Base-by-base conservation (phyloP, 2,113 vertebrate genomes). In the Corvus cornix region DNA sequence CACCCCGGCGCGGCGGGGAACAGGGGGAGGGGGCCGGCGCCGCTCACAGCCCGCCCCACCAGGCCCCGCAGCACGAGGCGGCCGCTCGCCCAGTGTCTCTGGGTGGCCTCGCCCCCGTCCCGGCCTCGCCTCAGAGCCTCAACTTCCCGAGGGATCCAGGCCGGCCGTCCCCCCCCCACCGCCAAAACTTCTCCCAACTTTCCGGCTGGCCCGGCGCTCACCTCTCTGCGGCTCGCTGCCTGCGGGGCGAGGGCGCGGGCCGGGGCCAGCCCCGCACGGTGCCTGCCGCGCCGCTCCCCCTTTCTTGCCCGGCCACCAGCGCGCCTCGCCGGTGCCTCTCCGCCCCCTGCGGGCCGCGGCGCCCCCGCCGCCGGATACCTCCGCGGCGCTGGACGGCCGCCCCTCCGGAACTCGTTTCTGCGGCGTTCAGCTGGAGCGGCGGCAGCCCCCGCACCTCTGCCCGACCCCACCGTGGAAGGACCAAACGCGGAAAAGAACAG, bases 321-420 rank as follows among this genome's bases (percentile, higher is more conserved):
- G 26, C 8, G 70, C 75, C 83, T 94, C 94, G 73, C 91, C 97
- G 85, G 14, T 35, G 77, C 85, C 89, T 75, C 96, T 87, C 98
- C 96, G 96, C 49, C 66, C n/a, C 66, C 33, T 17, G 48, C 37
- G 52, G 7, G 13, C 68, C 41, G 33, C 82, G 51, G 87, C 84
- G 94, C 95, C 92, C 93, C 52, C 94, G 44, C 96, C 48, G 94
- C 56, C 67, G 95, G 93, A 96, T 97, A 96, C 96, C 82, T 97
- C 95, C 97, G 96, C 96, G 62, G 85, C 55, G 39, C 79, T 84
- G 92, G 81, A 49, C 95, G 41, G 84, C 93, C 66, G 41, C 84
- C 87, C 60, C 97, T 87, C 98, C 98, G 98, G 98, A 98, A 98
- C 98, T 98, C 97, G 97, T 98, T 98, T 95, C 95, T 83, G 73